These are phyloP conservation scores for Nephrotoma guestfalica DNA, from an alignment of 2,888 invertebrate genomes.

Conservation along the genomic window DNA sequence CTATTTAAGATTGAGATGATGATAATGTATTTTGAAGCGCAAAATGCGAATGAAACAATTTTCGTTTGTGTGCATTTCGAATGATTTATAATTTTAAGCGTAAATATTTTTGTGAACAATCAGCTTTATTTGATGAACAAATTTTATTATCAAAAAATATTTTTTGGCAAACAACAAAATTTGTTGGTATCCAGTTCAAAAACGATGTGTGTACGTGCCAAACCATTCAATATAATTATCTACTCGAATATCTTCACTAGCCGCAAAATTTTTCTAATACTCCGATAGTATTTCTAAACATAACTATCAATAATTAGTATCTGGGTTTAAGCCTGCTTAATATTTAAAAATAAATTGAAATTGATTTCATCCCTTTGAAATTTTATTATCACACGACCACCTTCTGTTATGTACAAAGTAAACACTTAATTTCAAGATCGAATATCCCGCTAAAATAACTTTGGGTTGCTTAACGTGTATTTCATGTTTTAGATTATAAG, in stretches of 20 bases:
- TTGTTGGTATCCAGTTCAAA: not conserved
- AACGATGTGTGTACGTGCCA: not conserved
- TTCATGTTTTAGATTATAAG: not conserved
- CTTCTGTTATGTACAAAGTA: not conserved
- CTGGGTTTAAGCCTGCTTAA: not conserved
- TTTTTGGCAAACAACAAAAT: not conserved
- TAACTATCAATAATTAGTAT: not conserved
- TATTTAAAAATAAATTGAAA: not conserved
- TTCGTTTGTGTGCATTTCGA: not conserved
- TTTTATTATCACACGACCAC: not conserved
- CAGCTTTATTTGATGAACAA: not conserved
- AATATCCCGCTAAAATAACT: not conserved
- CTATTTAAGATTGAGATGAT: not conserved
- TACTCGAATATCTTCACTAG: not conserved
- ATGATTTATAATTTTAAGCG: not conserved
- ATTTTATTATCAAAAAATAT: not conserved
- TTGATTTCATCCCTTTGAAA: not conserved
- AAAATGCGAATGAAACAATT: not conserved
- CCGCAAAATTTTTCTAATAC: not conserved
- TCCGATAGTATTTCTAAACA: not conserved
- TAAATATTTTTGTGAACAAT: not conserved
- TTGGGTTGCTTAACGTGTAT: not conserved
- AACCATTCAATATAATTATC: not conserved
- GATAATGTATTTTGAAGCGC: not conserved
- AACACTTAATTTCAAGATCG: not conserved